Conservation (phyloP, 2,888 invertebrate genomes). For the Uloborus plumipes region DNA sequence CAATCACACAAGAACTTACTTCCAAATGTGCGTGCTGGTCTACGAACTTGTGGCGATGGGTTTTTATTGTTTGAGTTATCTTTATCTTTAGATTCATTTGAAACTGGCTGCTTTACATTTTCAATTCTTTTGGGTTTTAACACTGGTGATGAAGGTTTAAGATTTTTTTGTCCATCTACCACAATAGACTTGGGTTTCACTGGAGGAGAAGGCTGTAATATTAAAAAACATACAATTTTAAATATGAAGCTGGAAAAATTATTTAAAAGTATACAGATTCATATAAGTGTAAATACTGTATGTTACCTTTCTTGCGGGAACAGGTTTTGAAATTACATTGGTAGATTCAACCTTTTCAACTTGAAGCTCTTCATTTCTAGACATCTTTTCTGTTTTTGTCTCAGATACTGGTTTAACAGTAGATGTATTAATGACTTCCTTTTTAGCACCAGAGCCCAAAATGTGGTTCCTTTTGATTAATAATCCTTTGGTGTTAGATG, state of each 20-base stretch:
- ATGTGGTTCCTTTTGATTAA: conserved; percentile 58
- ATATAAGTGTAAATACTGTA: background rate
- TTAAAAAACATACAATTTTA: background rate
- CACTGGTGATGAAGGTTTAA: conserved; percentile 23
- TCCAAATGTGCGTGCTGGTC: conserved; percentile 54
- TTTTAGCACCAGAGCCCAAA: conserved; percentile 57
- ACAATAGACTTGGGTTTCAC: conserved; percentile 27
- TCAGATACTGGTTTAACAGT: conserved; percentile 4
- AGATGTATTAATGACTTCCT: conserved; percentile 26
- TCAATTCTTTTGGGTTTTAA: conserved; percentile 27
- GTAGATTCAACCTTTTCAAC: conserved; percentile 28
- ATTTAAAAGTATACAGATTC: background rate
- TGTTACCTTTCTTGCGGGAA: conserved; percentile 36
- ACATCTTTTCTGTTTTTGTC: conserved; percentile 11
- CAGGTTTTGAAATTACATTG: conserved; percentile 25
- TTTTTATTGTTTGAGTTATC: conserved; percentile 22
- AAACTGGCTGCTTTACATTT: conserved; percentile 18
- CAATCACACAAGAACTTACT: conserved; percentile 32
- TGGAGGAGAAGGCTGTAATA: conserved; percentile 42
- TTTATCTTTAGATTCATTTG: conserved; percentile 13
- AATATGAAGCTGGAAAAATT: background rate
- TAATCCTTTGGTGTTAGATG: conserved; percentile 75
- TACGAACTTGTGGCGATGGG: conserved; percentile 18
- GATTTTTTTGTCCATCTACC: background rate
- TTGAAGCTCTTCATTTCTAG: conserved; percentile 6